Conservation (phyloP, 2,888 invertebrate species). For the Conomelus anceps region DNA sequence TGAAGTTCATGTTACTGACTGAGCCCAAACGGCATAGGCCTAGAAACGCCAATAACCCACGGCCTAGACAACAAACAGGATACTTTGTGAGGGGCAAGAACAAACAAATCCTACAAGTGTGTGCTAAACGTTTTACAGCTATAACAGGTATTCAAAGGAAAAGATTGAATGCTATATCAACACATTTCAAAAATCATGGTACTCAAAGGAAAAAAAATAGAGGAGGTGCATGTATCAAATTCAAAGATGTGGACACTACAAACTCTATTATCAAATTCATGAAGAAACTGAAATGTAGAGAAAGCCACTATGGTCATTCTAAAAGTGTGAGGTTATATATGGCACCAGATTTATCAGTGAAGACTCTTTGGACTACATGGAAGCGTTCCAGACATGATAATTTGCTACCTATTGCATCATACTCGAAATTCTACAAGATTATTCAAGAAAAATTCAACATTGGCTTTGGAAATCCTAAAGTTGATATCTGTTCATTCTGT, state of each 20-base stretch:
- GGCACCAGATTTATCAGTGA: background rate
- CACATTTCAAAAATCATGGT: background rate
- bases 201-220: background rate
- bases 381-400: background rate
- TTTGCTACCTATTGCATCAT: background rate
- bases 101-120: background rate
- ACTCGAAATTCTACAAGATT: background rate
- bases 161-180: background rate
- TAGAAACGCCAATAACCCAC: background rate
- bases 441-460: constrained; percentile 7
- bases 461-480: constrained; percentile 1
- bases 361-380: background rate
- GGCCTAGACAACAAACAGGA: background rate
- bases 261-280: background rate
- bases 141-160: background rate
- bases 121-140: background rate
- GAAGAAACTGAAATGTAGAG: background rate
- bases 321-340: background rate
- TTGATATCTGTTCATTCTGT: constrained; percentile 1
- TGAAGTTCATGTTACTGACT: background rate
- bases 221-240: background rate
- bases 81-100: background rate
- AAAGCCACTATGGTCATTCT: background rate
- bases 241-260: background rate
- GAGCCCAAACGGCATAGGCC: background rate